Evolutionary conservation across 2,888 invertebrate genomes (phyloP).

Genomic region (Agrotis exclamationis): DNA sequence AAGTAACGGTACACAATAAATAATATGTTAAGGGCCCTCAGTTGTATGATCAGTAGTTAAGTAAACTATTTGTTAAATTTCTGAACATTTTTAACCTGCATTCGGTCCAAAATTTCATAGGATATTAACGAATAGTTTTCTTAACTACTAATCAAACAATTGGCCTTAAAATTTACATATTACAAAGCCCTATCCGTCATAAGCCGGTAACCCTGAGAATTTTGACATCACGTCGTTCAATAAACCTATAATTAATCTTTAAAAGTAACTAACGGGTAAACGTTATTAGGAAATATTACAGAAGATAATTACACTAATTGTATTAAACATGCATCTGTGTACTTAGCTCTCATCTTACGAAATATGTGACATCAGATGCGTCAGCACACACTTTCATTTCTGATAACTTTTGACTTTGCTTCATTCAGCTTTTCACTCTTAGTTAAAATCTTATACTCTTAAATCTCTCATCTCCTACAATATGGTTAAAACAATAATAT

Average conservation of each 20-base stretch:
- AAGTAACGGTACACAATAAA: conserved; percentile 15
- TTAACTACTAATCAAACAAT: no score
- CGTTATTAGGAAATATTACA: conserved; percentile 36
- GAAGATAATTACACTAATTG: conserved; percentile 54
- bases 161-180: conserved; percentile 7
- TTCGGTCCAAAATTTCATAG: no score
- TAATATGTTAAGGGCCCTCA: no score
- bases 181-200: conserved; percentile 22
- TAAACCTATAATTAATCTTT: conserved; percentile 56
- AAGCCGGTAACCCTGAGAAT: conserved; percentile 43
- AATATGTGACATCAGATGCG: conserved; percentile 24
- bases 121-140: no score
- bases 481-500: no score
- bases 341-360: conserved; percentile 22
- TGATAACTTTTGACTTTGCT: not conserved
- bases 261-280: conserved; percentile 36
- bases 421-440: not conserved
- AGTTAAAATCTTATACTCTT: not conserved
- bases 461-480: not conserved
- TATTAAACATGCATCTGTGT: conserved; percentile 35
- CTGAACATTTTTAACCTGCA: no score
- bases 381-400: no score
- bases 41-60: no score
- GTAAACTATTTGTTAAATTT: no score
- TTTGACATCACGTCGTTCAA: conserved; percentile 42